A percentile compares a stretch with the other conserved stretches of the same genome.
phyloP scores from a whole-genome alignment of 2,113 vertebrate genomes.

The Dicerorhinus sumatrensis region DNA sequence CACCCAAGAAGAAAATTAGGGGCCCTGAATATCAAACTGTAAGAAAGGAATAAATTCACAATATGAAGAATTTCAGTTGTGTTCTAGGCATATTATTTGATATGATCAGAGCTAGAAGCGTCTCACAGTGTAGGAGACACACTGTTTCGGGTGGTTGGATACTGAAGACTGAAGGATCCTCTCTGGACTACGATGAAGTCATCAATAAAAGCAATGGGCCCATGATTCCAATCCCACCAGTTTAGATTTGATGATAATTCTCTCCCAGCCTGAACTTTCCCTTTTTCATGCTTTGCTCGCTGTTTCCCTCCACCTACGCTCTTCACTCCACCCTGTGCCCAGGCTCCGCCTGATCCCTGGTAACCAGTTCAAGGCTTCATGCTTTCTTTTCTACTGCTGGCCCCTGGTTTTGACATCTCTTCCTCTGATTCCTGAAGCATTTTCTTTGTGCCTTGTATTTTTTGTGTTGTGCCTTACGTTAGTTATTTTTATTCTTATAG shows the following conservation, averaged over 20 bases:
- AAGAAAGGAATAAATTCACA: background rate
- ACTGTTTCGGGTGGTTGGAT: background rate
- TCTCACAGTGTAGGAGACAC: background rate
- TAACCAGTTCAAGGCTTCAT: background rate
- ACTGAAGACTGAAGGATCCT: background rate
- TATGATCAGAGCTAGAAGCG: background rate
- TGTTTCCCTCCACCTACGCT: background rate
- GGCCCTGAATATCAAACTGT: background rate
- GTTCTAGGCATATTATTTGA: background rate
- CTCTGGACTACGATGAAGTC: background rate
- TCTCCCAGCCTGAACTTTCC: background rate
- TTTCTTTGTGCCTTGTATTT: background rate
- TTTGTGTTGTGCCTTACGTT: background rate
- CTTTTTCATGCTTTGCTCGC: background rate
- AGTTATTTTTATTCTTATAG: background rate
- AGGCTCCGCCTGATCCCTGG: background rate
- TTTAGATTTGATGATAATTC: background rate
- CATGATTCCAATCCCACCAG: background rate
- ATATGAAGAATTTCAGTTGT: background rate
- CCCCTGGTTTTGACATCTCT: background rate
- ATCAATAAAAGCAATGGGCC: background rate
- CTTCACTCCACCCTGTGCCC: background rate
- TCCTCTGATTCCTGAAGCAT: background rate
- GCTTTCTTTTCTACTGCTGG: background rate
- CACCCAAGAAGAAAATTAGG: background rate